phyloP scores from a whole-genome alignment of 2,888 invertebrate genomes.

The Merodon equestris region DNA sequence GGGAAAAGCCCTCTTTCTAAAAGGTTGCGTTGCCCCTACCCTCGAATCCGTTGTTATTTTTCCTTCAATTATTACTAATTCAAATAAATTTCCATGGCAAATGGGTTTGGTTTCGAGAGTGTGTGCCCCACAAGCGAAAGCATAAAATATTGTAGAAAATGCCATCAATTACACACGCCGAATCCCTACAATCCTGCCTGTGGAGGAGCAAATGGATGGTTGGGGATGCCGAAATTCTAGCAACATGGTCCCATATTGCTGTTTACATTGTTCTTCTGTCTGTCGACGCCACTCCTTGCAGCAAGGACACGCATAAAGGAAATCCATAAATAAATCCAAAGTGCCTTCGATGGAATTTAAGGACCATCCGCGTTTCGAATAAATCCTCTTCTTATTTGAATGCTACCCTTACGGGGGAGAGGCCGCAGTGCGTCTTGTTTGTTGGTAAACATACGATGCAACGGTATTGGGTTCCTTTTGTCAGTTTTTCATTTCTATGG shows the following conservation, averaged over 20 bases:
- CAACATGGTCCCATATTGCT: not conserved
- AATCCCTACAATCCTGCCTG: constrained; percentile 47
- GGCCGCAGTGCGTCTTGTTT: too few relatives aligned
- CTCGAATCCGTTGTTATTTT: constrained; percentile 6
- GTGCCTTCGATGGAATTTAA: constrained; percentile 40
- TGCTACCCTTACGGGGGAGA: constrained; percentile 15
- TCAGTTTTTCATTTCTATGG: too few relatives aligned
- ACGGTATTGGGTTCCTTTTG: too few relatives aligned
- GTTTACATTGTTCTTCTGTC: constrained; percentile 35
- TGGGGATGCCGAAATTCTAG: constrained; percentile 27
- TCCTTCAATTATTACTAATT: constrained; percentile 61
- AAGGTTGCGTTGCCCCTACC: not conserved
- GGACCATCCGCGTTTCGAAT: constrained; percentile 18
- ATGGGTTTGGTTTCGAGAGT: constrained; percentile 45
- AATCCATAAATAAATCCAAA: constrained; percentile 48
- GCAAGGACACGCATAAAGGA: constrained; percentile 16
- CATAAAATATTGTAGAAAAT: constrained; percentile 26
- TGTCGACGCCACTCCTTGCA: constrained; percentile 42
- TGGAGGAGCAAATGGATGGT: constrained; percentile 35
- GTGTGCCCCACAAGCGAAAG: constrained; percentile 3
- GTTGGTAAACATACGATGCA: too few relatives aligned
- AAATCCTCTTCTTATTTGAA: constrained; percentile 56
- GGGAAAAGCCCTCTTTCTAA: too few relatives aligned
- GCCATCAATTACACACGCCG: constrained; percentile 54
- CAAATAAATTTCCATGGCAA: constrained; percentile 60